Evolutionary conservation across 1,140 invertebrate species (phyloP).

Genomic region (Ericerus pela): DNA sequence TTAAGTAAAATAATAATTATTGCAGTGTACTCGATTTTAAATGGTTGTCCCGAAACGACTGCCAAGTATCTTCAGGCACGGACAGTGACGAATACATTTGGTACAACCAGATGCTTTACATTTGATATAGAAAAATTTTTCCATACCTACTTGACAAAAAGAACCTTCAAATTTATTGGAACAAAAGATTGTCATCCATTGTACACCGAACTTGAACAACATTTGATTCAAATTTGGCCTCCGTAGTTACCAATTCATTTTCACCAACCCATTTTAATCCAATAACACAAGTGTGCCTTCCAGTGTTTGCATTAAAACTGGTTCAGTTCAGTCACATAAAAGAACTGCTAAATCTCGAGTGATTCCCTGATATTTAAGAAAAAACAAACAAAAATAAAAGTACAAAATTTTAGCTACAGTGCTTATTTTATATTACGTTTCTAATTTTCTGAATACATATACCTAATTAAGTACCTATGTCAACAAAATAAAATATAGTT

Average conservation of each 20-base stretch:
- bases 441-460: not conserved
- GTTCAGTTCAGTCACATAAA: constrained; percentile 86
- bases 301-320: constrained; percentile 93
- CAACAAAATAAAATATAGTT: not conserved
- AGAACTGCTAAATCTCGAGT: constrained; percentile 77
- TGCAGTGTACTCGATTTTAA: constrained; percentile 69
- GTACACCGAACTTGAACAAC: no score
- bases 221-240: constrained; percentile 96
- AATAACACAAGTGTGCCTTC: constrained; percentile 87
- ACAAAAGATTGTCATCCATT: no score
- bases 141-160: constrained; percentile 51
- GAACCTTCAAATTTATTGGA: no score
- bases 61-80: constrained; percentile 98
- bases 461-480: no score
- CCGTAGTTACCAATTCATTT: constrained; percentile 87
- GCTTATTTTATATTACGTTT: no score
- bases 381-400: not conserved
- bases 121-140: constrained; percentile 99
- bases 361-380: constrained; percentile 20
- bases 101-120: constrained; percentile 76
- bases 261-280: constrained; percentile 86
- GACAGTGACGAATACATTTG: constrained; percentile 84
- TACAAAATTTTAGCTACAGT: no score
- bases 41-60: constrained; percentile 66
- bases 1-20: constrained; percentile 75